Percentiles rank a stretch among this genome's conserved stretches.
Evolutionary conservation across 2,888 invertebrate genomes (phyloP).

Genomic region (Eumacrocentrus americanus): DNA sequence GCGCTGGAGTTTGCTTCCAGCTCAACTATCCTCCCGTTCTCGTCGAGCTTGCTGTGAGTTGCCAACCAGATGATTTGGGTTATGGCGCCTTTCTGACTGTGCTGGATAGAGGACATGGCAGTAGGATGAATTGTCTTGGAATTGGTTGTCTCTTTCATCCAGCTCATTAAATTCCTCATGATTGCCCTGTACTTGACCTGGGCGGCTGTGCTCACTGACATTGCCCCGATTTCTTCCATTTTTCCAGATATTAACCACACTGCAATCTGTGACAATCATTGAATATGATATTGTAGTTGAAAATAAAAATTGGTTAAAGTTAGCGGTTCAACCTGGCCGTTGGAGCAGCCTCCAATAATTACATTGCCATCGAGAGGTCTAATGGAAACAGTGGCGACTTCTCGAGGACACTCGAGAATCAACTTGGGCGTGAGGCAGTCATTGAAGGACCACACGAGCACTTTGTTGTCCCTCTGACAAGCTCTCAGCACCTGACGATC

Average conservation of each 20-base stretch:
- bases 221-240: constrained; percentile 68
- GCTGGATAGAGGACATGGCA: constrained; percentile 68
- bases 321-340: constrained; percentile 63
- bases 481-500: constrained; percentile 52
- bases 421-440: constrained; percentile 75
- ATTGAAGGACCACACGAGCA: constrained; percentile 77
- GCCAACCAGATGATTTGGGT: constrained; percentile 74
- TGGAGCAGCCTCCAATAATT: constrained; percentile 74
- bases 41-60: constrained; percentile 66
- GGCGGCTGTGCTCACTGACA: constrained; percentile 68
- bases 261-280: constrained; percentile 62
- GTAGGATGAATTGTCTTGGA: constrained; percentile 67
- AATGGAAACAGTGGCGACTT: constrained; percentile 71
- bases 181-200: constrained; percentile 69
- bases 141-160: constrained; percentile 72
- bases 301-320: not conserved
- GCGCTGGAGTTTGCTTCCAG: constrained; percentile 53
- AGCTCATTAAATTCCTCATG: constrained; percentile 70
- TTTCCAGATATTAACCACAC: constrained; percentile 74
- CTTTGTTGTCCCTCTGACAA: constrained; percentile 69
- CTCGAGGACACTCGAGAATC: constrained; percentile 71
- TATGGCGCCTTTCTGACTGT: constrained; percentile 71
- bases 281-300: not conserved
- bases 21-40: constrained; percentile 66
- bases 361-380: constrained; percentile 74